Evolutionary conservation across 2,113 vertebrate genomes (phyloP), one percentile per base, ranked within the genome.

Genomic region (Pollachius pollachius): DNA sequence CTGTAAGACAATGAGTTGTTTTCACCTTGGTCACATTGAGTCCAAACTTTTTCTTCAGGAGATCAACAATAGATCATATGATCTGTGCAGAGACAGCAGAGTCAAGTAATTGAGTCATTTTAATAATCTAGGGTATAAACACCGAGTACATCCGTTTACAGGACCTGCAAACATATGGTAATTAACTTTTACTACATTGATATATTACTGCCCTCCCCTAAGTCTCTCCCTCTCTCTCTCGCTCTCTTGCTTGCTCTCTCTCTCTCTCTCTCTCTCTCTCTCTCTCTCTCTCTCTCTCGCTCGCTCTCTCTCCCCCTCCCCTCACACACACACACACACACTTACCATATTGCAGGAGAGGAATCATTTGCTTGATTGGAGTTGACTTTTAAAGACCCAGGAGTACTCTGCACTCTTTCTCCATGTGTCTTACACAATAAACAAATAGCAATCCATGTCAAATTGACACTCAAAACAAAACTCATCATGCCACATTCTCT

Each of bases 321-420:
- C 58, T 8, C 23, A 61, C 48, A 64, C 60, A 68, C 65, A 25
- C 71, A 61, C 62, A 68, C 66, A 66, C 70, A 65, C 58, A 81
- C 65, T 96, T 95, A 96, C 91, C 94, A 95, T 95, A 96, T 94
- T 95, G 94, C 92, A 96, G 91, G 92, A 90, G 91, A 82, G 92
- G 93, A 94, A 94, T 95, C 91, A 96, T 96, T 95, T 95, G 94
- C 94, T 94, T 97, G 95, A 97, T 96, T 95, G 93, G 95, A 95
- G 94, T 90, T 91, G 94, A 93, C 94, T 94, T 96, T 83, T 68
- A 92, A 95, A 95, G 92, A 94, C 94, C 91, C 34, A 18, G 70
- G 68, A 78, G 77, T 72, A 79, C 66, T 65, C 67, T 52, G 41
- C 78, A 37, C 23, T 69, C 56, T 56, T 78, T 74, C 78, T 79